Base-by-base conservation (phyloP, 2,888 invertebrate genomes). In the Chrysolina americana region DNA sequence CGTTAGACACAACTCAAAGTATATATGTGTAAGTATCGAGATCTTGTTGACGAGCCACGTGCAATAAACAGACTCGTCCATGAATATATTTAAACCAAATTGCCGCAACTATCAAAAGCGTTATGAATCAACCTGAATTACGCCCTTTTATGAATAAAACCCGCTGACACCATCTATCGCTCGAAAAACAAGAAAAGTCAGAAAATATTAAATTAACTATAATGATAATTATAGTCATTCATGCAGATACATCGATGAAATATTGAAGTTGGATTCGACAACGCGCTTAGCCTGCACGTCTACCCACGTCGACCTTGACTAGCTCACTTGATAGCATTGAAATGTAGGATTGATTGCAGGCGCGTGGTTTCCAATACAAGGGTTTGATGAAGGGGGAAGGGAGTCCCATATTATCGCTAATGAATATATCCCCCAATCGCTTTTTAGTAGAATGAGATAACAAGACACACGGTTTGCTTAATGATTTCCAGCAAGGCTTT, bases 201-300 rank as follows among this genome's bases (percentile, higher is more conserved):
- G 50, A 17, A 59, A 28, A 59, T 36, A 2, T 28, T 36, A 28
- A 59, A 59, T 59, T n/a, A 47, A 44, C 65, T 50, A 65, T 63
- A 65, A 70, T 66, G 66, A 53, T 74, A 70, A 74, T 70, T 74
- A 69, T 56, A 48, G 62, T 50, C 74, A 70, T 70, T 74, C 66
- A 74, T 74, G 63, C 70, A 65, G 59, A 66, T 63, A 56, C n/a
- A 63, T 66, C 70, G 74, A 70, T 74, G 66, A 74, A 74, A 70
- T 74, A 74, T 70, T 66, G 69, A 66, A 44, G 70, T 41, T 23
- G 17, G 53, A 62, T 59, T 70, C 62, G 65, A 65, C 70, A 66
- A 62, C 74, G 65, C 56, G 65, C 65, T 56, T 65, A 74, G 63
- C 65, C 69, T 68, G 64, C 28, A 41, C 36, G 74, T 63, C 74